Conservation (phyloP, 2,797 vertebrate genomes). For the Acestrorhynchus altus region DNA sequence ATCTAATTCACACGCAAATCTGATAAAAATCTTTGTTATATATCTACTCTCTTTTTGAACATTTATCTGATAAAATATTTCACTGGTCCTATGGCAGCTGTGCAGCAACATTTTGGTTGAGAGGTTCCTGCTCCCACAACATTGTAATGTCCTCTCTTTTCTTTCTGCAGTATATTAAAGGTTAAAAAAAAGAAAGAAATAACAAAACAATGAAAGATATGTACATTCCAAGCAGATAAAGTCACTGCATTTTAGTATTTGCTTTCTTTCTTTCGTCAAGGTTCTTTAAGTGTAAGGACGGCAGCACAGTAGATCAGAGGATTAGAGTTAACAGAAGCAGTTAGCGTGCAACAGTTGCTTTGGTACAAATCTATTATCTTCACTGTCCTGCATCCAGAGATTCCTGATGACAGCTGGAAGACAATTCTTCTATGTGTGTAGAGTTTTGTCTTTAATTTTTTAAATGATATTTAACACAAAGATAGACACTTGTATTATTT, state of each 20-base stretch:
- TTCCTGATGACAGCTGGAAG: conserved; percentile 48
- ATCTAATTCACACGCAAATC: conserved; percentile 52
- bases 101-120: conserved; percentile 44
- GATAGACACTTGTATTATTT: neutral
- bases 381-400: conserved; percentile 42
- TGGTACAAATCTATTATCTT: conserved; percentile 58
- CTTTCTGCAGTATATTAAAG: conserved; percentile 47
- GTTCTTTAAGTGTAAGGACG: conserved; percentile 53
- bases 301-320: conserved; percentile 58
- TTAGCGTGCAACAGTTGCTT: conserved; percentile 55
- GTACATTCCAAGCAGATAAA: conserved; percentile 56
- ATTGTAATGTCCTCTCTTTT: conserved; percentile 34
- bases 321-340: conserved; percentile 37
- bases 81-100: conserved; percentile 22
- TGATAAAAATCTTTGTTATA: conserved; percentile 53
- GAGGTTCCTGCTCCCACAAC: conserved; percentile 28
- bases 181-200: conserved; percentile 17
- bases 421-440: conserved; percentile 21
- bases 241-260: conserved; percentile 42
- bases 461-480: conserved; percentile 38
- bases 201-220: conserved; percentile 34
- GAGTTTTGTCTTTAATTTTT: neutral
- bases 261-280: conserved; percentile 31
- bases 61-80: conserved; percentile 45
- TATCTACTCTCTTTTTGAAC: conserved; percentile 44